Evolutionary conservation across 2,113 vertebrate species (phyloP), one percentile per base, ranked within the genome.

Genomic region (Podilymbus podiceps): DNA sequence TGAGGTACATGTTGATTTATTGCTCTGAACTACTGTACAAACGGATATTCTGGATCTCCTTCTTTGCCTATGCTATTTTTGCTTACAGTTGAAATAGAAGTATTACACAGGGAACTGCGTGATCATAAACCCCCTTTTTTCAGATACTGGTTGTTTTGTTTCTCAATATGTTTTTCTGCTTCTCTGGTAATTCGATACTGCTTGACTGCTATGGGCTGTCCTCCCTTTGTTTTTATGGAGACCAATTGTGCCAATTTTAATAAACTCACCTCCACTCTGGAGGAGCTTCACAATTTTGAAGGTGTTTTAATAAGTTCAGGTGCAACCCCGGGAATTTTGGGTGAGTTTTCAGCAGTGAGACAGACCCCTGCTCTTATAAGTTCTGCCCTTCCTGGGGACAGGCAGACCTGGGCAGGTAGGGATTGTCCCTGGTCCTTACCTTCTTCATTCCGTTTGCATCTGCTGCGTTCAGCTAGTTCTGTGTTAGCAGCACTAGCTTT

Each of bases 161-260:
- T 71, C 67, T 62, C 38, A 35, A 55, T 46, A 25, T 14, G 33
- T 53, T 46, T 46, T 85, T n/a, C 35, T 46, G 33, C 40, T 73
- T 73, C 68, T 27, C 8, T 64, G 49, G 27, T 31, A 73, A 38
- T 63, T 53, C 35, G 40, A 13, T 46, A 16, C 25, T 35, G 38
- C 15, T 24, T 46, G 40, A 46, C 25, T 46, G 58, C 20, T 44
- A 12, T 1, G 1, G 31, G 38, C 21, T 35, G 63, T 73, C 12
- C 12, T 73, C 25, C 38, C 13, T 73, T 46, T 46, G 31, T 46
- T 73, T 73, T 84, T 42, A 53, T 21, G 15, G 21, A 63, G 58
- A 63, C 38, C 3, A 2, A 4, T 46, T 3, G 3, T 49, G n/a
- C 42, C 1, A 2, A 67, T 66, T 66, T 67, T 40, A 55, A 4